Evolutionary conservation across 2,797 vertebrate species (phyloP), one percentile per base, ranked within the genome.

Genomic region (Enteromius trimaculatus): DNA sequence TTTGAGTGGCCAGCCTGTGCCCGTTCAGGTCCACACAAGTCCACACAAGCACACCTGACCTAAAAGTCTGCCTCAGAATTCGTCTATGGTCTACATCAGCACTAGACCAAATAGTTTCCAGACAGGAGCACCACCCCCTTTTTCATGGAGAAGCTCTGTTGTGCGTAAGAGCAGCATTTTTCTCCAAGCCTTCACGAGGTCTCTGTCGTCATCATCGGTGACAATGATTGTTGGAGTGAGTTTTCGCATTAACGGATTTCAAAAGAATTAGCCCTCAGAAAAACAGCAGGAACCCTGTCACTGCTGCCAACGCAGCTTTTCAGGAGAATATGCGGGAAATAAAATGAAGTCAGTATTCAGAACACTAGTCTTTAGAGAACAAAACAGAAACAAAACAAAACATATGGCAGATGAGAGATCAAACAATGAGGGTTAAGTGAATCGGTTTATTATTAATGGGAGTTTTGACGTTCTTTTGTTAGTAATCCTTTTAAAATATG

Each of bases 211-310:
- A 65, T 58, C 55, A 8, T 29, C 14, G 29, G 47, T 29, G 70
- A 51, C 19, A 66, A 47, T 34, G 71, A 49, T 68, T 80, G 71
- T 69, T 60, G 53, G 29, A 29, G 13, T 65, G 66, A 13, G 29
- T 78, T 79, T 77, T 80, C 77, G n/a, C 31, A 77, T 60, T 23
- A 39, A 72, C 77, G 44, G 37, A 55, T 66, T 60, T 85, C 80
- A 82, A 60, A 62, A 80, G 29, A 80, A 77, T 70, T 21, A 60
- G 72, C 29, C 6, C 78, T 51, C 11, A 11, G 75, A 62, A 37
- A 62, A 60, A 60, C 16, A 77, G 53, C 4, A 3, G 74, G 74
- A 76, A 39, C 21, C 31, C 13, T 60, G 74, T 60, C 51, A 17
- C 3, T 76, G 14, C n/a, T 58, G 51, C 72, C 21, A 60, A 55